Conservation (phyloP, 2,888 invertebrate species). For the Mythimna impura region DNA sequence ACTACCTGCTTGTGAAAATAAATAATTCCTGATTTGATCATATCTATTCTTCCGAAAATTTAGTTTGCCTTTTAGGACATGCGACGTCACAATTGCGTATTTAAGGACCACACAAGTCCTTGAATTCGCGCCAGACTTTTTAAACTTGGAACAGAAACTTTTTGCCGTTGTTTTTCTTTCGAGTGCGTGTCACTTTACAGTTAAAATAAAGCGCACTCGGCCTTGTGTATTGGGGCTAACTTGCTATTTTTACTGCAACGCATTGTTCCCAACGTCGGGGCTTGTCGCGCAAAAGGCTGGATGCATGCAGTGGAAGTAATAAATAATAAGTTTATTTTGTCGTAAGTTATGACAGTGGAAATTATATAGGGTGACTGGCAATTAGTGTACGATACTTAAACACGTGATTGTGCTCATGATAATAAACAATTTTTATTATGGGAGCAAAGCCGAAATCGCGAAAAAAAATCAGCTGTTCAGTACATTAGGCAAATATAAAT, state of each 20-base stretch:
- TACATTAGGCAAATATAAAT: too few species aligned
- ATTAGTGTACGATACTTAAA: too few species aligned
- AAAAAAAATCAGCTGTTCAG: too few species aligned
- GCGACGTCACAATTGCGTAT: not conserved
- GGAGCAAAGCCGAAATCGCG: too few species aligned
- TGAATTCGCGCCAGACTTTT: slow-evolving; percentile 28
- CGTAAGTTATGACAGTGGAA: not conserved
- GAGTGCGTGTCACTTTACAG: slow-evolving; percentile 61
- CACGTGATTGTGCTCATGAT: too few species aligned
- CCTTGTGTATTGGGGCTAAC: slow-evolving; percentile 73
- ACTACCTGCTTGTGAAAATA: too few species aligned
- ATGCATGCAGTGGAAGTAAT: slow-evolving; percentile 33
- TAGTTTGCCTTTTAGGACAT: slow-evolving; percentile 6
- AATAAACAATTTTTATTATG: too few species aligned
- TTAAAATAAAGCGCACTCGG: slow-evolving; percentile 71
- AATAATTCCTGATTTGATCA: not conserved
- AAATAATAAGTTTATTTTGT: slow-evolving; percentile 23
- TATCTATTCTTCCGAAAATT: slow-evolving; percentile 10
- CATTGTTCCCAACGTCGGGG: slow-evolving; percentile 60
- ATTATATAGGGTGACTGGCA: too few species aligned
- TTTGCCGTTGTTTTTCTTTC: slow-evolving; percentile 35
- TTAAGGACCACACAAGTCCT: slow-evolving; percentile 7
- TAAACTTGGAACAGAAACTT: slow-evolving; percentile 26
- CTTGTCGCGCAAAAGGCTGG: slow-evolving; percentile 29
- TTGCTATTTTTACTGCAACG: slow-evolving; percentile 77